Evolutionary conservation across 2,113 vertebrate species (phyloP).

Genomic region (Perccottus glenii): DNA sequence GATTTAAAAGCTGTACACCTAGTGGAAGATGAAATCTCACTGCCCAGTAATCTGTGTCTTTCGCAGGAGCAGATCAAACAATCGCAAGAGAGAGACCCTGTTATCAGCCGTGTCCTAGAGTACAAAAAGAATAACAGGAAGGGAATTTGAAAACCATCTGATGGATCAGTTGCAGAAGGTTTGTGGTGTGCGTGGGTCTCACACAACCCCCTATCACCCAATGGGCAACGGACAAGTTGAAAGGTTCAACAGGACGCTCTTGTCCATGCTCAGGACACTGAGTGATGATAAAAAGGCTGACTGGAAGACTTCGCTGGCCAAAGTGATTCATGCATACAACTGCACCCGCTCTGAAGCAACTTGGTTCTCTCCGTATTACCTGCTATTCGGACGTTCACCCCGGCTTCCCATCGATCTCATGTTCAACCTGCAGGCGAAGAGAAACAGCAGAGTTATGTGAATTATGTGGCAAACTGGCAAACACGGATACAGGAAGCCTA

Average conservation of each 20-base stretch:
- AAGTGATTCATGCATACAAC: conserved; percentile 17
- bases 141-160: conserved; percentile 20
- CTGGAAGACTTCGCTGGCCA: conserved; percentile 15
- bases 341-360: conserved; percentile 15
- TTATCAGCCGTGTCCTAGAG: too few species aligned
- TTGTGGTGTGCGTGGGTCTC: conserved; percentile 10
- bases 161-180: conserved; percentile 17
- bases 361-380: background rate
- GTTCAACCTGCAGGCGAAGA: background rate
- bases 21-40: too few species aligned
- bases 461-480: background rate
- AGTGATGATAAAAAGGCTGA: background rate
- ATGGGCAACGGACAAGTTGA: conserved; percentile 21
- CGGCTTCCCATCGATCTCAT: background rate
- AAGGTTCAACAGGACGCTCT: conserved; percentile 40
- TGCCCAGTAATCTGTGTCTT: too few species aligned
- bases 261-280: conserved; percentile 22
- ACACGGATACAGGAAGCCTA: background rate
- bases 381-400: background rate
- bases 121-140: background rate
- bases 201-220: conserved; percentile 10
- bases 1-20: too few species aligned
- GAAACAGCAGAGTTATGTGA: background rate
- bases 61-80: too few species aligned
- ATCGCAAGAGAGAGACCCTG: too few species aligned